These are phyloP conservation scores for Chaetura pelagica DNA, from an alignment of 2,113 vertebrate species.

Conservation along the genomic window DNA sequence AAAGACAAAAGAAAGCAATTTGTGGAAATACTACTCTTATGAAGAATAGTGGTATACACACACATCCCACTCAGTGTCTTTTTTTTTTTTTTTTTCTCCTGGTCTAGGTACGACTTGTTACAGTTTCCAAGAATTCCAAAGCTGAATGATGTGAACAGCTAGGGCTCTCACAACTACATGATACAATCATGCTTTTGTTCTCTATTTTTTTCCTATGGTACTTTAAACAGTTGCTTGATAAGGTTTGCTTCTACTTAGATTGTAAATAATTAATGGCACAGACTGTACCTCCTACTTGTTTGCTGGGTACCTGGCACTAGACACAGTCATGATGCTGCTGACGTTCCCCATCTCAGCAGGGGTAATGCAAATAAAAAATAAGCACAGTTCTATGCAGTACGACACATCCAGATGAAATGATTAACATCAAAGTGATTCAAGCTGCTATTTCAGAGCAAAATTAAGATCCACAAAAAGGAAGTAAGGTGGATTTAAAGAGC, in stretches of 20 bases:
- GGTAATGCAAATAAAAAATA: background rate
- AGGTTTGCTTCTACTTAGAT: constrained; percentile 1
- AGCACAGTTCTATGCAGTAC: background rate
- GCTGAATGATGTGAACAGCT: background rate
- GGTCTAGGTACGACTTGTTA: background rate
- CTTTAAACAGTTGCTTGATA: background rate
- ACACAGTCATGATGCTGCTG: background rate
- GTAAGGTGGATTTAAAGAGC: background rate
- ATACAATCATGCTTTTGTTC: background rate
- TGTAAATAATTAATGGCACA: background rate
- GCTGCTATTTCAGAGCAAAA: background rate
- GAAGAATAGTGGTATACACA: background rate
- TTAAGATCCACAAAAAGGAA: background rate
- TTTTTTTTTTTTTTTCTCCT: background rate
- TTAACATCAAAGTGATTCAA: background rate
- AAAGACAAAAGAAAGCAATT: constrained; percentile 21
- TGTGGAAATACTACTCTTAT: background rate
- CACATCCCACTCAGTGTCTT: background rate
- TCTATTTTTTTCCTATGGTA: background rate
- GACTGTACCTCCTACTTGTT: background rate
- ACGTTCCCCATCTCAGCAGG: background rate
- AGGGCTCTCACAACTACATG: background rate
- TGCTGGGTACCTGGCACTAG: background rate
- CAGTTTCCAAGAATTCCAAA: background rate
- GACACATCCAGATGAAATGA: background rate